Conservation (phyloP, 2,888 invertebrate genomes). For the Clistopyga incitator region DNA sequence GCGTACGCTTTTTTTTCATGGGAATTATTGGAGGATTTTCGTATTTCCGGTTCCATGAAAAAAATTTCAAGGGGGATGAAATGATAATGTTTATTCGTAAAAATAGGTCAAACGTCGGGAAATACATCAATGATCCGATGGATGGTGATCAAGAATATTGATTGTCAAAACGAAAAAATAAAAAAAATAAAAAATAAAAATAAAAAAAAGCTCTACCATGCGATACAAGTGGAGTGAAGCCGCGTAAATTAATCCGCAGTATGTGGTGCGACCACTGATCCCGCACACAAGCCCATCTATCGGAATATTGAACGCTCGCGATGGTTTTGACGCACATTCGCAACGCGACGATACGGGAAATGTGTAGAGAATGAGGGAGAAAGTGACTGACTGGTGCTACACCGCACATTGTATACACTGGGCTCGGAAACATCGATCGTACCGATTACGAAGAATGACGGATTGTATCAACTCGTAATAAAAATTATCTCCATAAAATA, state of each 20-base stretch:
- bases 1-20: neutral
- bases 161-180: constrained; percentile 2
- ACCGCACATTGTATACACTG: constrained; percentile 16
- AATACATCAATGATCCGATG: neutral
- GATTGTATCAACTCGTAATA: neutral
- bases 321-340: constrained; percentile 19
- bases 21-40: neutral
- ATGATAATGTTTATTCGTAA: neutral
- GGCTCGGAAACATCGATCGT: constrained; percentile 30
- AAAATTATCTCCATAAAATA: constrained; percentile 12
- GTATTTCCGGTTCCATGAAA: neutral
- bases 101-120: neutral
- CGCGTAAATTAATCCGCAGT: constrained; percentile 35
- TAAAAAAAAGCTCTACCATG: neutral
- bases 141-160: neutral
- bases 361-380: constrained; percentile 57
- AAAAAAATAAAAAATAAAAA: neutral
- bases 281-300: neutral
- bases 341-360: constrained; percentile 45
- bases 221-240: constrained; percentile 1
- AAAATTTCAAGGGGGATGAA: neutral
- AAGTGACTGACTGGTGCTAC: constrained; percentile 48
- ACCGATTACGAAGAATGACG: constrained; percentile 2
- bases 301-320: constrained; percentile 33
- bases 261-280: constrained; percentile 13